Evolutionary conservation across 2,113 vertebrate species (phyloP).

Genomic region (Alosa alosa): DNA sequence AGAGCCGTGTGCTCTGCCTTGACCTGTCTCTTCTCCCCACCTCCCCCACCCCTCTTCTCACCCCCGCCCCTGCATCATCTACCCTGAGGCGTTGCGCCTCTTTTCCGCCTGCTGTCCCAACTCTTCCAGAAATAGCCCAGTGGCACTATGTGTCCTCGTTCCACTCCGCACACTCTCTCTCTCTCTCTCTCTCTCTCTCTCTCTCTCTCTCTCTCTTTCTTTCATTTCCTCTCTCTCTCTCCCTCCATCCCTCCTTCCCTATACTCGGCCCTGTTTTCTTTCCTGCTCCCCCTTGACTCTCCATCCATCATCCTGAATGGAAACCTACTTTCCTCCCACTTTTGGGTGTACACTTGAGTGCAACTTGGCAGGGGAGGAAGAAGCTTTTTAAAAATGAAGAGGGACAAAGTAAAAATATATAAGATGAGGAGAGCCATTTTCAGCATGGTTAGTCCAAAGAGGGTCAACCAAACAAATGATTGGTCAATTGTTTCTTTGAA

Average conservation of each 20-base stretch:
- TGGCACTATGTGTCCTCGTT: slow-evolving; percentile 24
- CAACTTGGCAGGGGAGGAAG: not conserved
- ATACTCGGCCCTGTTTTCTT: not conserved
- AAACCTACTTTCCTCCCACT: slow-evolving; percentile 6
- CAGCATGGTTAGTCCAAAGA: not conserved
- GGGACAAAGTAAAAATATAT: not conserved
- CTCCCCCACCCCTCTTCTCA: not conserved
- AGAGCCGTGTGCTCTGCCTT: not conserved
- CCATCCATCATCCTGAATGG: slow-evolving; percentile 16
- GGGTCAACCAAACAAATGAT: not conserved
- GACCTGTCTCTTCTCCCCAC: not conserved
- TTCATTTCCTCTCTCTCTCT: no score
- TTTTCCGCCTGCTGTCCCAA: not conserved
- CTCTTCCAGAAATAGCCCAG: slow-evolving; percentile 21
- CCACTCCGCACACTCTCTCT: no score
- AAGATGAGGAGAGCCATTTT: not conserved
- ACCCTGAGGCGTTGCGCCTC: not conserved
- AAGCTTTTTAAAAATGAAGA: not conserved
- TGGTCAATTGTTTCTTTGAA: not conserved
- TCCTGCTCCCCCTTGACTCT: not conserved
- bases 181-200: no score
- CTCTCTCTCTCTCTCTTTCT: not conserved
- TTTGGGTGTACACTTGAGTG: not conserved
- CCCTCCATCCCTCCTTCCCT: not conserved
- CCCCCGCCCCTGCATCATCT: not conserved